These are phyloP conservation scores for Nephotettix cincticeps DNA, from an alignment of 1,140 invertebrate species.

Conservation along the genomic window DNA sequence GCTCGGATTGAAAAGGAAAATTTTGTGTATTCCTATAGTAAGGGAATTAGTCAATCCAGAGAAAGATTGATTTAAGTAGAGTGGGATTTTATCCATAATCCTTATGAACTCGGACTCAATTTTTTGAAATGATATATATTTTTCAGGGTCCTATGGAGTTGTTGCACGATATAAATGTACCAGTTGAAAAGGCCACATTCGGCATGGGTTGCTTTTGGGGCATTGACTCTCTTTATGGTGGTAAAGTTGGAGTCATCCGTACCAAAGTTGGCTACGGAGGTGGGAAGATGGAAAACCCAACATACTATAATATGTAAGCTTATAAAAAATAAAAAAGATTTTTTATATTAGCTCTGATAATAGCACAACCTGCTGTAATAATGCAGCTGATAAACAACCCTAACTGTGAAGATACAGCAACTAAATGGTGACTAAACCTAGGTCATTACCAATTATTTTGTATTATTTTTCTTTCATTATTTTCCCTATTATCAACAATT, in stretches of 20 bases:
- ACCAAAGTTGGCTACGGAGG: slow-evolving; percentile 96
- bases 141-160: slow-evolving; percentile 34
- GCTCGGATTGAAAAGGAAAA: background rate
- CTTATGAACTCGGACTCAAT: background rate
- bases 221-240: slow-evolving; percentile 89
- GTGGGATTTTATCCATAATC: background rate
- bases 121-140: background rate
- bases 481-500: too few species aligned
- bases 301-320: slow-evolving; percentile 84
- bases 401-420: too few species aligned
- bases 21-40: background rate
- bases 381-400: too few species aligned
- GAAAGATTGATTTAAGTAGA: background rate
- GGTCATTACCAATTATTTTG: too few species aligned
- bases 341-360: too few species aligned
- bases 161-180: slow-evolving; percentile 39
- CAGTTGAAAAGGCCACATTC: slow-evolving; percentile 72
- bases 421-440: too few species aligned
- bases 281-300: slow-evolving; percentile 74
- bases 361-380: too few species aligned
- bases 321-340: too few species aligned
- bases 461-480: too few species aligned
- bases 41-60: background rate
- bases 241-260: slow-evolving; percentile 76
- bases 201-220: slow-evolving; percentile 98